phyloP scores from a whole-genome alignment of 2,113 vertebrate genomes.

The Oryzias celebensis region DNA sequence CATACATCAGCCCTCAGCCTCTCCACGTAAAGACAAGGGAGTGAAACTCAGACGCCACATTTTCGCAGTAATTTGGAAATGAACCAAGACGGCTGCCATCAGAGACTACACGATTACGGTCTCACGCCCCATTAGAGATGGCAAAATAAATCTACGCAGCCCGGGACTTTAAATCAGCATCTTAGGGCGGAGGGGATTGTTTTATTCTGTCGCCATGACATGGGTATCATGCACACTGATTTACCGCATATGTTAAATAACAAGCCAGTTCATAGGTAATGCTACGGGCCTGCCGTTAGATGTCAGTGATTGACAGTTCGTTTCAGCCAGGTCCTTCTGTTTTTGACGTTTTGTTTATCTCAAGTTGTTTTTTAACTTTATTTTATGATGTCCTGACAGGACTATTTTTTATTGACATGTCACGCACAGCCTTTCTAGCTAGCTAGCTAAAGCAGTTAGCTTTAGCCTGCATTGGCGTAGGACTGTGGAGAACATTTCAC shows the following conservation, averaged over 20 bases:
- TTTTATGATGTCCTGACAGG: not conserved
- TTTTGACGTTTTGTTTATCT: constrained; percentile 29
- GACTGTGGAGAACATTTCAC: not conserved
- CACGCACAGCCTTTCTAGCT: too few relatives aligned
- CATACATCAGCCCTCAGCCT: not conserved
- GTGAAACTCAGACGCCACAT: too few relatives aligned
- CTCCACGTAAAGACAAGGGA: too few relatives aligned
- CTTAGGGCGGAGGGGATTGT: not conserved
- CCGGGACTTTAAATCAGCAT: too few relatives aligned
- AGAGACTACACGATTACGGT: not conserved
- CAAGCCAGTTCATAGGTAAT: constrained; percentile 6
- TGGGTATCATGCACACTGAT: not conserved
- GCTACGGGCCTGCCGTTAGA: constrained; percentile 52
- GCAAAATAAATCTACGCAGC: too few relatives aligned
- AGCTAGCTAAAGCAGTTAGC: too few relatives aligned
- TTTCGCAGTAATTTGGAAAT: too few relatives aligned
- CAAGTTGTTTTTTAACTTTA: rapidly evolving
- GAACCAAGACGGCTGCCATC: not conserved
- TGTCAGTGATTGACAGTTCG: constrained; percentile 58
- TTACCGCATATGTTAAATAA: constrained; percentile 33
- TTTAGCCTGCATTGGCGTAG: too few relatives aligned
- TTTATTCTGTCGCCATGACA: too few relatives aligned
- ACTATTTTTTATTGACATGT: not conserved
- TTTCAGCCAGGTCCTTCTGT: constrained; percentile 8
- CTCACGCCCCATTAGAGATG: too few relatives aligned